Conservation (phyloP, 2,888 invertebrate species). For the Aphodius sticticus region DNA sequence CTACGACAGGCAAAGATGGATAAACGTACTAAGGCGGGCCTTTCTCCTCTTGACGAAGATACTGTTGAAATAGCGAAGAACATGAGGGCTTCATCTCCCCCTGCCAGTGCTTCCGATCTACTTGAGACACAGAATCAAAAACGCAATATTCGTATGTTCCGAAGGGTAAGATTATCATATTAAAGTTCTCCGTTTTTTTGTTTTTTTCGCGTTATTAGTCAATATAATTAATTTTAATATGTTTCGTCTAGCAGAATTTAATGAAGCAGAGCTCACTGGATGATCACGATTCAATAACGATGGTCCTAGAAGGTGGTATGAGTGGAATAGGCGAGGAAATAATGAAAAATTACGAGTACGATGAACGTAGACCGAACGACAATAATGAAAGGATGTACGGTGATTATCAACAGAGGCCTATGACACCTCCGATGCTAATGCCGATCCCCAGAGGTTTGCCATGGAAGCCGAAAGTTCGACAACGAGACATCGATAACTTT, state of each 20-base stretch:
- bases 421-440: constrained; percentile 49
- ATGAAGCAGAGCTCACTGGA: constrained; percentile 94
- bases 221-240: constrained; percentile 55
- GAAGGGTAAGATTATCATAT: constrained; percentile 59
- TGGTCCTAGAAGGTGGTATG: constrained; percentile 72
- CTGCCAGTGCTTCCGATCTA: constrained; percentile 90
- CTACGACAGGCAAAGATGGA: constrained; percentile 78
- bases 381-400: constrained; percentile 47
- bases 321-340: constrained; percentile 69
- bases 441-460: constrained; percentile 69
- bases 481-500: constrained; percentile 92
- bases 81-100: constrained; percentile 96
- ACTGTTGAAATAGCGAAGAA: constrained; percentile 91
- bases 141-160: constrained; percentile 74
- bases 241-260: constrained; percentile 62
- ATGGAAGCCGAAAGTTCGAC: constrained; percentile 95
- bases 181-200: constrained; percentile 50
- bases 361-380: constrained; percentile 62
- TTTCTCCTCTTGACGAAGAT: constrained; percentile 87
- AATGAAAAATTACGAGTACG: constrained; percentile 61
- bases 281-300: constrained; percentile 77
- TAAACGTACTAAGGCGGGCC: constrained; percentile 73
- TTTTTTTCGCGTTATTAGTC: constrained; percentile 28
- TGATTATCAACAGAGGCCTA: constrained; percentile 53
- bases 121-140: constrained; percentile 85